Evolutionary conservation across 2,113 vertebrate genomes (phyloP).

Genomic region (Phylloscopus trochiloides): DNA sequence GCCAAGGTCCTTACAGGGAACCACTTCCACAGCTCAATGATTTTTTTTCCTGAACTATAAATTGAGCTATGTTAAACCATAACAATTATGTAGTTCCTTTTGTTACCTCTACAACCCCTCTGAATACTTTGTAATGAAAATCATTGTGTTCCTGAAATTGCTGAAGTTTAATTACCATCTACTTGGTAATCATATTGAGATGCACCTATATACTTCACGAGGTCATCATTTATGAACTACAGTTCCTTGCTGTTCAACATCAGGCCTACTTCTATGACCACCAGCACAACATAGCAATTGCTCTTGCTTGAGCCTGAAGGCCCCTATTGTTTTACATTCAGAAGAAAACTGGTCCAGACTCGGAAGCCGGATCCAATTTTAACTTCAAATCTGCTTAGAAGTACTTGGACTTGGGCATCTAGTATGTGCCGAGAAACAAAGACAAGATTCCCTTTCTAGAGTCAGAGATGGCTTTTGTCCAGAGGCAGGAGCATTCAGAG

Average conservation of each 20-base stretch:
- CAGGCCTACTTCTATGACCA: not conserved
- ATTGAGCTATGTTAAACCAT: not conserved
- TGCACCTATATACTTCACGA: not conserved
- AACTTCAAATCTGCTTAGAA: not conserved
- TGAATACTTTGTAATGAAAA: not conserved
- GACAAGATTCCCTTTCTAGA: not conserved
- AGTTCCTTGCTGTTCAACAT: not conserved
- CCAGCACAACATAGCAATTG: not conserved
- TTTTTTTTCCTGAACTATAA: not conserved
- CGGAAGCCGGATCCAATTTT: fast-evolving
- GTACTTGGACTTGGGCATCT: not conserved
- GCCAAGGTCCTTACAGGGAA: not conserved
- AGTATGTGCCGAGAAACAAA: not conserved
- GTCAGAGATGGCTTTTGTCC: not conserved
- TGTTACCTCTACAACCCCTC: not conserved
- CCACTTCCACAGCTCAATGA: not conserved
- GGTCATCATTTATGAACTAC: not conserved
- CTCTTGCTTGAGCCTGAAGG: not conserved
- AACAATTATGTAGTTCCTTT: not conserved
- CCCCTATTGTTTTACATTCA: not conserved
- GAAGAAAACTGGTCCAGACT: not conserved
- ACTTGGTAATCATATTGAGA: not conserved
- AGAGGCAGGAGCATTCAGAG: not conserved
- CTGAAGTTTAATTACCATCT: not conserved
- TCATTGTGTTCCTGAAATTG: not conserved